Conservation (phyloP, 2,113 vertebrate genomes). For the Pollachius pollachius region DNA sequence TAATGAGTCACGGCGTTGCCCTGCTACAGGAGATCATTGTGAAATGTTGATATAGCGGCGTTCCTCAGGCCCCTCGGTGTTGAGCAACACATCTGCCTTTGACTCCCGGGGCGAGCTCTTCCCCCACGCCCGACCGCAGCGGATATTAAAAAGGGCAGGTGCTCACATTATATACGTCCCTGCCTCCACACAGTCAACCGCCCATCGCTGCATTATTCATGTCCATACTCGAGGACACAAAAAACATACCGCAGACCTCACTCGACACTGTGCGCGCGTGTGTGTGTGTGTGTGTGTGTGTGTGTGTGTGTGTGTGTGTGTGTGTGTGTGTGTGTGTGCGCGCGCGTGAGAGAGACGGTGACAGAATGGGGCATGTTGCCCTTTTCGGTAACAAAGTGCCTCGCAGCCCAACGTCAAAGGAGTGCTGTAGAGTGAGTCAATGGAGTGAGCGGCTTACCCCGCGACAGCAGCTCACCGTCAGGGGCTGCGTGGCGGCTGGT, state of each 20-base stretch:
- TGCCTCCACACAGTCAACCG: constrained; percentile 10
- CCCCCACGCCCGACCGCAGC: constrained; percentile 9
- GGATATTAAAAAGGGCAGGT: constrained; percentile 28
- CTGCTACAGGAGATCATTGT: not conserved
- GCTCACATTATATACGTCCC: constrained; percentile 11
- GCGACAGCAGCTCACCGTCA: constrained; percentile 31
- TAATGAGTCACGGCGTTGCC: no score
- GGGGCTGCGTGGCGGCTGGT: constrained; percentile 40
- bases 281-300: no score
- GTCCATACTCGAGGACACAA: constrained; percentile 45
- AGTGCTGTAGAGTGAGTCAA: constrained; percentile 43
- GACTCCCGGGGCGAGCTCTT: not conserved
- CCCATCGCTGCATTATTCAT: constrained; percentile 30
- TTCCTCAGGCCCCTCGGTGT: no score
- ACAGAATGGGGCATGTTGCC: not conserved
- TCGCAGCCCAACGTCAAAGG: constrained; percentile 31
- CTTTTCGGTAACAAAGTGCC: constrained; percentile 41
- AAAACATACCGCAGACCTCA: constrained; percentile 10
- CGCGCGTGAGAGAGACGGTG: not conserved
- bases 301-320: no score
- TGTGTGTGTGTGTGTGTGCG: no score
- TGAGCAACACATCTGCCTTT: not conserved
- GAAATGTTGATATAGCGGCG: not conserved
- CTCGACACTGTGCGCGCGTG: constrained; percentile 7
- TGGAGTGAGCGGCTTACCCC: constrained; percentile 46